Base-by-base conservation (phyloP, 1,140 invertebrate genomes). In the Pseudachorutes palmiensis region DNA sequence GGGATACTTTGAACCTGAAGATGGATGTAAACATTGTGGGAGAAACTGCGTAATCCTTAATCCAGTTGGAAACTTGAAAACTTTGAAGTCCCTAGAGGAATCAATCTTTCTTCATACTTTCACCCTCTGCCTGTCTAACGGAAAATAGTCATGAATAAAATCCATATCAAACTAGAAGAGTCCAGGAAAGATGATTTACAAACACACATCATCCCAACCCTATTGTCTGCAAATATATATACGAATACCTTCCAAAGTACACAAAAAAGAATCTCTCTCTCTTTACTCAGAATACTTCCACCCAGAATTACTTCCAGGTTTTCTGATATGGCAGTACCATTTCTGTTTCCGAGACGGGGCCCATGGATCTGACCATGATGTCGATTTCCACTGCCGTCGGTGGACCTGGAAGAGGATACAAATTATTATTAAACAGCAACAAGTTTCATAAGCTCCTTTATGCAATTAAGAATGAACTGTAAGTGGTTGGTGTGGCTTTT, bases 301-400 rank as follows among this genome's bases (percentile, higher is more conserved):
- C n/a, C n/a, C n/a, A n/a, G n/a, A n/a, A n/a, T n/a, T n/a, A n/a
- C n/a, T n/a, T n/a, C n/a, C n/a, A n/a, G n/a, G n/a, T n/a, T n/a
- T n/a, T n/a, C n/a, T n/a, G n/a, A n/a, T n/a, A n/a, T n/a, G n/a
- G n/a, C n/a, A n/a, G 64, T 66, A 90, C 90, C 89, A 92, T 92
- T 73, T 91, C 88, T 36, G 90, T 84, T 80, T 92, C 90, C 1
- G 89, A 92, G 70, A 93, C 90, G 28, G 90, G 90, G 33, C 90
- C 90, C 89, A 93, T 92, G 72, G 88, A 91, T 67, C 90, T 81
- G 1, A 93, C 89, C 83, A 90, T 86, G 49, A 93, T 89, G 76
- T 92, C 89, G 14, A 90, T 88, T 75, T 91, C 88, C n/a, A 93
- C 85, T 1, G 86, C 80, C 30, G 88, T 85, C 3, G 90, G 89